A percentile compares a stretch with the other conserved stretches of the same genome.
Evolutionary conservation across 35 echinoderm and acorn worm genomes (phyloP).

Genomic region (Acanthaster planci): DNA sequence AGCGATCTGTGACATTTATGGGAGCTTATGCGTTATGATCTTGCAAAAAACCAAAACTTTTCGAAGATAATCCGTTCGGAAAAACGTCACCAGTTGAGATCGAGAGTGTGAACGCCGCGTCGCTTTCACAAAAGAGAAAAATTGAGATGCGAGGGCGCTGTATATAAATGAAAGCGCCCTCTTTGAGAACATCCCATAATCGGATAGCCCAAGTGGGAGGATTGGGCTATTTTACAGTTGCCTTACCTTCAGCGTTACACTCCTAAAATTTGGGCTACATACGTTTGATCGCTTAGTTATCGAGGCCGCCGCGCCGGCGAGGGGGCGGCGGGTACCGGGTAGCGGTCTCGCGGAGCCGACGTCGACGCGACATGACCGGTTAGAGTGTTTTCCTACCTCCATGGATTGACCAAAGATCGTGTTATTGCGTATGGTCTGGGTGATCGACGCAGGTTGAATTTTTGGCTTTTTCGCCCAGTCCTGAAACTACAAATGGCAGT

Average conservation of each 20-base stretch:
- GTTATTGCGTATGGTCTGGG: background rate
- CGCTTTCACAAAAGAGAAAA: slow-evolving; percentile 26
- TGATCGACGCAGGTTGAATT: background rate
- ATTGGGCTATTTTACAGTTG: background rate
- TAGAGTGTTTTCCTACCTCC: background rate
- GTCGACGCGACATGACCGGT: background rate
- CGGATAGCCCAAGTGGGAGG: background rate
- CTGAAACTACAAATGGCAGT: slow-evolving; percentile 14
- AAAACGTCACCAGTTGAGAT: too few relatives aligned
- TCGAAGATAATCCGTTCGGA: background rate
- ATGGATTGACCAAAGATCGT: background rate
- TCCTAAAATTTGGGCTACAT: slow-evolving; percentile 4
- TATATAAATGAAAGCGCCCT: slow-evolving; percentile 1
- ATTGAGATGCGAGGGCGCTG: background rate
- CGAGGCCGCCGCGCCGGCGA: too few relatives aligned
- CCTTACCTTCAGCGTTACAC: background rate
- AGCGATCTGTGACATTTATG: background rate
- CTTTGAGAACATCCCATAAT: slow-evolving; percentile 26
- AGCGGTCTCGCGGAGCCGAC: too few relatives aligned
- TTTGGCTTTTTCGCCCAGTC: background rate
- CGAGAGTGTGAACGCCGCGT: slow-evolving; percentile 7
- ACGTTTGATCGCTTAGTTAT: background rate
- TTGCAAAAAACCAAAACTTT: slow-evolving; percentile 7
- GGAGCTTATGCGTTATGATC: background rate
- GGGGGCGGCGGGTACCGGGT: too few relatives aligned